Evolutionary conservation across 2,797 vertebrate genomes (phyloP), one percentile per base, ranked within the genome.

Genomic region (Hyperoplus immaculatus): DNA sequence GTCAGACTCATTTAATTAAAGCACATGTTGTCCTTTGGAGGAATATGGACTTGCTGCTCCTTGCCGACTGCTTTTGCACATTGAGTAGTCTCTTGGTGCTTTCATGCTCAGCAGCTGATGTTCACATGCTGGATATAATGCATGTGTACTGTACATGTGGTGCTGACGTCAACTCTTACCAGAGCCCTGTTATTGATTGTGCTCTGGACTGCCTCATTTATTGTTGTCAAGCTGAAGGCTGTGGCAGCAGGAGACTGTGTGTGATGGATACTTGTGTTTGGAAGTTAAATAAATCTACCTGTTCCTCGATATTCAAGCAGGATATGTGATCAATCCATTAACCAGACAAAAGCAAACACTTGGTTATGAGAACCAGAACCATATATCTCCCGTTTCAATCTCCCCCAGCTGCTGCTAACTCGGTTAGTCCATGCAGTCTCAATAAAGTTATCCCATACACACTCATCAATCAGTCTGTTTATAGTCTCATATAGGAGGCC

Each of bases 171-270:
- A 36, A n/a, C n/a, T 70, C 67, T 53, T 54, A 29, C 53, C 3
- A 12, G 41, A 16, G 56, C 58, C 39, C 13, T 45, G 7, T 53
- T 61, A 86, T 79, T 77, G 81, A 80, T 75, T 55, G 82, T 63
- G 5, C 41, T 9, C 45, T 11, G 36, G 29, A 74, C 55, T 39
- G 6, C 8, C 45, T 64, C 3, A 1, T 84, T 79, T 73, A 58
- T 83, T 62, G 58, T 11, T 47, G 55, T 69, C 51, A 51, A 36
- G 36, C 69, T 59, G 50, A 75, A 82, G 63, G 57, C 47, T 56
- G 74, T 13, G 36, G 53, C 15, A 47, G 39, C 41, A 2, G 56
- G 41, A 54, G 43, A 42, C n/a, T 66, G 59, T 49, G 15, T 13
- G 43, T 80, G 71, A 83, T 67, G 21, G 63, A 75, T 78, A 41